Evolutionary conservation across 2,888 invertebrate genomes (phyloP).

Genomic region (Syrista parreyssii): DNA sequence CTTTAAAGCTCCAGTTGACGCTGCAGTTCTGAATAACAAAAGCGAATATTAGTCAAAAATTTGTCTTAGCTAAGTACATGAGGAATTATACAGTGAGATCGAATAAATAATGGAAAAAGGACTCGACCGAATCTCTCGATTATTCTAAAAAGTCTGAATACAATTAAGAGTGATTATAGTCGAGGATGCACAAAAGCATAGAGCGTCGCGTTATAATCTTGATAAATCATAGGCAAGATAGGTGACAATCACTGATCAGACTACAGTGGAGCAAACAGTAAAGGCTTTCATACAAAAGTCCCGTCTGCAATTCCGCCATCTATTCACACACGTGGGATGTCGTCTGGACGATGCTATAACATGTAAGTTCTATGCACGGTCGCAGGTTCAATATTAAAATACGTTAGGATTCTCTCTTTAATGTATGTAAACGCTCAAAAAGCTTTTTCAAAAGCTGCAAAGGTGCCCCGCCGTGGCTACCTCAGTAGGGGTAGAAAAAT

Average conservation of each 20-base stretch:
- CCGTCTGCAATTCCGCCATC: constrained; percentile 48
- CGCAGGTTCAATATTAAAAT: constrained; percentile 58
- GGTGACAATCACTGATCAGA: constrained; percentile 39
- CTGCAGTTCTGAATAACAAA: too few relatives aligned
- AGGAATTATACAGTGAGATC: too few relatives aligned
- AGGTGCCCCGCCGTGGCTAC: neutral
- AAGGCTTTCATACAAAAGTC: constrained; percentile 49
- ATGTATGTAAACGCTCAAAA: constrained; percentile 14
- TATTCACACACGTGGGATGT: constrained; percentile 49
- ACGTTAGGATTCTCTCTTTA: constrained; percentile 50
- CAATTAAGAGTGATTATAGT: neutral
- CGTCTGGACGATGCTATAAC: constrained; percentile 42
- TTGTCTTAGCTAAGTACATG: too few relatives aligned
- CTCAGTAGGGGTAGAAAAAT: neutral
- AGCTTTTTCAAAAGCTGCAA: constrained; percentile 36
- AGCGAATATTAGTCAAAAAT: too few relatives aligned
- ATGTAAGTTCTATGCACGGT: constrained; percentile 18
- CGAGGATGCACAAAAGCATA: neutral
- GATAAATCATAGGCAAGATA: constrained; percentile 11
- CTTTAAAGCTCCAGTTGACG: too few relatives aligned
- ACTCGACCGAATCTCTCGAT: too few relatives aligned
- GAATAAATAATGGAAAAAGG: too few relatives aligned
- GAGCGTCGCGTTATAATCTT: neutral
- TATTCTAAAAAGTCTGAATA: too few relatives aligned
- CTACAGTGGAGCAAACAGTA: constrained; percentile 44